These are phyloP conservation scores for Paralichthys olivaceus DNA, from an alignment of 2,113 vertebrate species.

Conservation along the genomic window DNA sequence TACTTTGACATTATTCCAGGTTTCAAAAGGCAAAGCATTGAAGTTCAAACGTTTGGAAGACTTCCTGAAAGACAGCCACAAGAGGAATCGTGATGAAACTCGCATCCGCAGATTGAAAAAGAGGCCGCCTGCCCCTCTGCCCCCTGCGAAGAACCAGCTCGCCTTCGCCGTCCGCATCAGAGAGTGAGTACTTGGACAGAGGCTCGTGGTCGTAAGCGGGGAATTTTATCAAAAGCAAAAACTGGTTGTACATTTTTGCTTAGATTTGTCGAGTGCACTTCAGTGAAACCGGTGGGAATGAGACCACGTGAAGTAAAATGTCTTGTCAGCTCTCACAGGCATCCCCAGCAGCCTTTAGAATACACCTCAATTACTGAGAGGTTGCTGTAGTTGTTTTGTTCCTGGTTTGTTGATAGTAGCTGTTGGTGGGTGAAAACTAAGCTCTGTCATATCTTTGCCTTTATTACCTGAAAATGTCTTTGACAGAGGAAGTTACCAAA, in stretches of 20 bases:
- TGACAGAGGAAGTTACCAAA: too few species aligned
- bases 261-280: too few species aligned
- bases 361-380: not conserved
- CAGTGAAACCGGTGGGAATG: too few species aligned
- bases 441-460: too few species aligned
- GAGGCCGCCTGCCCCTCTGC: slow-evolving; percentile 71
- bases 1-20: slow-evolving; percentile 56
- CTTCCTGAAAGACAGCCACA: slow-evolving; percentile 86
- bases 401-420: too few species aligned
- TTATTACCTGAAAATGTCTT: too few species aligned
- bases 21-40: slow-evolving; percentile 83
- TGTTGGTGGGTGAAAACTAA: too few species aligned
- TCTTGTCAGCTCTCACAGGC: too few species aligned
- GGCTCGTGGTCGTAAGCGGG: not conserved
- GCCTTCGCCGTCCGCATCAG: slow-evolving; percentile 88
- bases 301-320: too few species aligned
- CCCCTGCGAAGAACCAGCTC: slow-evolving; percentile 83
- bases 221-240: not conserved
- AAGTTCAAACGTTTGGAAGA: slow-evolving; percentile 91
- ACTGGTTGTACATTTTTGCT: too few species aligned
- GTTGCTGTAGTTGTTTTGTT: too few species aligned
- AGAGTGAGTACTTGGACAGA: slow-evolving; percentile 80
- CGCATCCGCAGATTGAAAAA: slow-evolving; percentile 81
- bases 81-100: slow-evolving; percentile 80
- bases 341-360: too few species aligned